phyloP scores from a whole-genome alignment of 2,888 invertebrate genomes.

The Gryllus longicercus region DNA sequence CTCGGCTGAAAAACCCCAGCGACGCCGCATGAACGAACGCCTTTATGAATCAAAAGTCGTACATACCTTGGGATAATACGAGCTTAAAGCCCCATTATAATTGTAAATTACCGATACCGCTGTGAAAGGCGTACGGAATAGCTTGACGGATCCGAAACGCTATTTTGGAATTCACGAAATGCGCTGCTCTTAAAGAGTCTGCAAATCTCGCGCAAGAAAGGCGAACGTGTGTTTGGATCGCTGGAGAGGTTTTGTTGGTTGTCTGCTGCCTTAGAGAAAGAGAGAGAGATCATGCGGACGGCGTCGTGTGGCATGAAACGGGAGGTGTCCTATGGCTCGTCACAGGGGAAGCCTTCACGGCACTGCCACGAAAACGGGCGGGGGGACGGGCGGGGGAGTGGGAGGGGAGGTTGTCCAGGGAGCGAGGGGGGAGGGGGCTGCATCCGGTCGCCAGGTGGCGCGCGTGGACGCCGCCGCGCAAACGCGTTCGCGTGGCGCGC shows the following conservation, averaged over 20 bases:
- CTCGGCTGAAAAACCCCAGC: background rate
- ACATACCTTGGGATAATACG: constrained; percentile 1
- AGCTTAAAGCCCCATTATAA: constrained; percentile 1
- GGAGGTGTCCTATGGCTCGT: background rate
- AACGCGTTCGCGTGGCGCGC: background rate
- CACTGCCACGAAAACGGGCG: background rate
- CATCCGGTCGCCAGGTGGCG: background rate
- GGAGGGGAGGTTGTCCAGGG: background rate
- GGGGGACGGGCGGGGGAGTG: background rate
- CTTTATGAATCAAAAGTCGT: background rate
- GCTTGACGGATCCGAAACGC: background rate
- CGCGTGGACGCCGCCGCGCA: background rate
- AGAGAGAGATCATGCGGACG: background rate
- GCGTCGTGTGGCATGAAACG: background rate
- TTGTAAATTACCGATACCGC: constrained; percentile 8
- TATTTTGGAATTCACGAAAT: background rate
- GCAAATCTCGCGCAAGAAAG: background rate
- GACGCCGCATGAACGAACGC: background rate
- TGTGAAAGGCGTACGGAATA: background rate
- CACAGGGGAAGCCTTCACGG: background rate
- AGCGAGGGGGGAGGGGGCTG: background rate
- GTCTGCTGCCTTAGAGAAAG: background rate
- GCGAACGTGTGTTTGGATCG: background rate
- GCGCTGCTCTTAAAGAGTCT: background rate
- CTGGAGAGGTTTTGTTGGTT: background rate